Base-by-base conservation (phyloP, 1,140 invertebrate genomes). In the Onthophagus taurus region DNA sequence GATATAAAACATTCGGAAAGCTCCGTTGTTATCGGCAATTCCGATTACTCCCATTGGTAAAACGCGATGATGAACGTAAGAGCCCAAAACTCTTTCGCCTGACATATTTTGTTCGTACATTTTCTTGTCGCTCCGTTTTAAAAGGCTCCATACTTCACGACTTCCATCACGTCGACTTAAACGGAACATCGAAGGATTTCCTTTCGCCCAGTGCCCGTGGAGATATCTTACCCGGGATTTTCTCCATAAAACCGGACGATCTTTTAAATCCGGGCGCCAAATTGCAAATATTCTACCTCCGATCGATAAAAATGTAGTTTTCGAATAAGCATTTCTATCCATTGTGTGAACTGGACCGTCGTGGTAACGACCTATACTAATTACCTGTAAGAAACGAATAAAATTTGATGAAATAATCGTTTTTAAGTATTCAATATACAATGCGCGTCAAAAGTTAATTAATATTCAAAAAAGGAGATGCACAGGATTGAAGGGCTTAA, bases 341-440 rank as follows among this genome's bases (percentile, higher is more conserved):
- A 71, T 55, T 17, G 70, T 61, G 1, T 69, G 66, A 11, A 85
- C 57, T 2, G 78, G 74, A 0, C 81, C 81, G 53, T 84, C 78
- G 52, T 85, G 82, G 37, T 78, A 71, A 44, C 55, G 62, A 48
- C 69, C 69, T 44, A 63, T 54, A 52, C 61, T 68, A 19, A 62
- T 42, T 57, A n/a, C n/a, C n/a, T n/a, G n/a, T n/a, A n/a, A n/a
- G n/a, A n/a, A n/a, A n/a, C n/a, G n/a, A n/a, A n/a, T n/a, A n/a
- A n/a, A n/a, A n/a, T n/a, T n/a, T n/a, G n/a, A n/a, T n/a, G n/a
- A n/a, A n/a, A n/a, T n/a, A n/a, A n/a, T n/a, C n/a, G n/a, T n/a
- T n/a, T n/a, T n/a, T n/a, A n/a, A n/a, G n/a, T n/a, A n/a, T n/a
- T n/a, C n/a, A n/a, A n/a, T n/a, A n/a, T n/a, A n/a, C n/a, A n/a